Conservation (phyloP, 2,113 vertebrate genomes). For the Zingel zingel region DNA sequence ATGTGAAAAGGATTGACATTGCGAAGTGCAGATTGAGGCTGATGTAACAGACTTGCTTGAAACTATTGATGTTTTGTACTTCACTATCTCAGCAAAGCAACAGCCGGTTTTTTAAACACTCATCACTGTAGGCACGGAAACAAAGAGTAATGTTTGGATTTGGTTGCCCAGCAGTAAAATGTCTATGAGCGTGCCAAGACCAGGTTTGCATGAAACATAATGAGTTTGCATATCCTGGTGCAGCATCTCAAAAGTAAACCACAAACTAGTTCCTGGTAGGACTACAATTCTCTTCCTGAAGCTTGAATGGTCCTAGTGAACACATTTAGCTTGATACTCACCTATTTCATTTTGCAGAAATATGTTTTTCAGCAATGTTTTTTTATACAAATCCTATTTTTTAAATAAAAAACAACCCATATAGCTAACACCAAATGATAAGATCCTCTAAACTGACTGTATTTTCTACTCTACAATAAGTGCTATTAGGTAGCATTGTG, state of each 20-base stretch:
- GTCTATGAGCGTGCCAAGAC: slow-evolving; percentile 39
- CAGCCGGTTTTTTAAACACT: not conserved
- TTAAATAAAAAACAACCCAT: not conserved
- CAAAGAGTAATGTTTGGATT: slow-evolving; percentile 39
- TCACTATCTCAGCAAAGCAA: not conserved
- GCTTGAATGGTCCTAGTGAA: not conserved
- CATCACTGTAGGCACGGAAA: slow-evolving; percentile 3
- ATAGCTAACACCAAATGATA: not conserved
- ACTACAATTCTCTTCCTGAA: slow-evolving; percentile 36
- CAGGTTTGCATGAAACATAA: slow-evolving; percentile 69
- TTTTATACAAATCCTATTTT: not conserved
- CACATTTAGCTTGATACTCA: not conserved
- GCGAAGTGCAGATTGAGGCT: not conserved
- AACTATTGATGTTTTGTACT: slow-evolving; percentile 4
- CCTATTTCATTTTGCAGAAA: not conserved
- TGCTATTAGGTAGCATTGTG: not conserved
- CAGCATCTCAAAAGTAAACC: slow-evolving; percentile 38
- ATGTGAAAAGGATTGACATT: not conserved
- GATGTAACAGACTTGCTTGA: slow-evolving; percentile 2
- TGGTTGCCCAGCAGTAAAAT: slow-evolving; percentile 44
- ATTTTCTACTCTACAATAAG: not conserved
- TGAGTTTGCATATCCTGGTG: slow-evolving; percentile 72
- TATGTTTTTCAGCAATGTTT: not conserved
- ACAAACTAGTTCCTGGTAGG: slow-evolving; percentile 36
- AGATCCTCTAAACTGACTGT: not conserved